Base-by-base conservation (phyloP, 2,797 vertebrate species). In the Microcaecilia unicolor region DNA sequence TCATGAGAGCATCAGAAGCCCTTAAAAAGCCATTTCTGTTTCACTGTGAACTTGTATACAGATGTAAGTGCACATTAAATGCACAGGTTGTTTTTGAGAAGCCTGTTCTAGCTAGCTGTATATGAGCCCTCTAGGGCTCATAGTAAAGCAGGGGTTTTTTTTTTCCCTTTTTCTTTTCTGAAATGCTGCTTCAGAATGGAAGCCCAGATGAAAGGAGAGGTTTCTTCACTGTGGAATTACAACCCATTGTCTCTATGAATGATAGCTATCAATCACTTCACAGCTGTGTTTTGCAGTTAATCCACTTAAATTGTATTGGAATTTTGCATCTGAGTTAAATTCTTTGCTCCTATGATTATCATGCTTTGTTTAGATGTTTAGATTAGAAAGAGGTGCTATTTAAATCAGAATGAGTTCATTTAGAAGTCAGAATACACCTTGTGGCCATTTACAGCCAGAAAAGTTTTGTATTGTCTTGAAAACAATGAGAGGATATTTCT, bases 241-340 rank as follows among this genome's bases (percentile, higher is more conserved):
- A 55, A 64, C 48, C 62, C 58, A 72, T 73, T 70, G 71, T 73
- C 51, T 70, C 48, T 51, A 47, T 52, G 47, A 55, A 54, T 68
- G 58, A 45, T 50, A 66, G 63, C 69, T 55, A 64, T 61, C 62
- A 51, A 64, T 61, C 62, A 51, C 63, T 68, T 51, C 54, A 48
- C 28, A 23, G 48, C 63, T 55, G 60, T 58, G 64, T 76, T 69
- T 64, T 66, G 59, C 51, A 60, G 49, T 60, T 76, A 78, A 76
- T 72, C 68, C 72, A 74, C 63, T 76, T 71, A 70, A 70, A 73
- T 62, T 58, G 66, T 58, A 59, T 67, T 51, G 61, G 70, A 61
- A n/a, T 65, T 72, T 40, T 67, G 59, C 58, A 54, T 61, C 49
- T 51, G 52, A 64, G 55, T 48, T 24, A 61, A 64, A 66, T 64